A percentile compares a stretch with the other conserved stretches of the same genome.
These are phyloP conservation scores for Cheilosia scutellata DNA, from an alignment of 2,888 invertebrate species.

Conservation along the genomic window DNA sequence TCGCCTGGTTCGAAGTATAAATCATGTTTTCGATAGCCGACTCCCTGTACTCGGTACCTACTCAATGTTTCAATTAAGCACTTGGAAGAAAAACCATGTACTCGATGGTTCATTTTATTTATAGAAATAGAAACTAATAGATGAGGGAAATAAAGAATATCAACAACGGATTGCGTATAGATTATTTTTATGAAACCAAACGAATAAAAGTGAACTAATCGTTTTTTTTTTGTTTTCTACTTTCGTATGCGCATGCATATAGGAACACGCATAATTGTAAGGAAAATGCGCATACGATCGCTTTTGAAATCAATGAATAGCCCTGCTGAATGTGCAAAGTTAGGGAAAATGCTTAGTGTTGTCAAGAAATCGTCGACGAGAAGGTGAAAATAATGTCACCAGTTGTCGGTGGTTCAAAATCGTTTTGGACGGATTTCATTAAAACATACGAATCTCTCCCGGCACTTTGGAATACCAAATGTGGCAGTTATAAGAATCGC, in stretches of 20 bases:
- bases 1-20: too few relatives aligned
- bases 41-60: too few relatives aligned
- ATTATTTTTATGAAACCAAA: too few relatives aligned
- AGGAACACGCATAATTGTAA: background rate
- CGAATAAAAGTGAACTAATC: too few relatives aligned
- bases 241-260: constrained; percentile 5
- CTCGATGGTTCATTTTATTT: too few relatives aligned
- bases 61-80: too few relatives aligned
- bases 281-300: constrained; percentile 3
- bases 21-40: too few relatives aligned
- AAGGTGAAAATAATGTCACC: constrained; percentile 26
- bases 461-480: constrained; percentile 58
- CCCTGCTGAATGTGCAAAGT: too few relatives aligned
- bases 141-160: too few relatives aligned
- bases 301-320: background rate
- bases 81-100: too few relatives aligned
- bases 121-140: too few relatives aligned
- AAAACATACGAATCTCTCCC: constrained; percentile 60
- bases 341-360: background rate
- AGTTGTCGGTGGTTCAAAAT: constrained; percentile 52
- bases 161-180: too few relatives aligned
- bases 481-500: constrained; percentile 61
- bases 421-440: constrained; percentile 57
- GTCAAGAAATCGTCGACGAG: background rate
- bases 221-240: background rate